These are phyloP conservation scores for Pyrrhosoma nymphula DNA, from an alignment of 2,888 invertebrate genomes.

Conservation along the genomic window DNA sequence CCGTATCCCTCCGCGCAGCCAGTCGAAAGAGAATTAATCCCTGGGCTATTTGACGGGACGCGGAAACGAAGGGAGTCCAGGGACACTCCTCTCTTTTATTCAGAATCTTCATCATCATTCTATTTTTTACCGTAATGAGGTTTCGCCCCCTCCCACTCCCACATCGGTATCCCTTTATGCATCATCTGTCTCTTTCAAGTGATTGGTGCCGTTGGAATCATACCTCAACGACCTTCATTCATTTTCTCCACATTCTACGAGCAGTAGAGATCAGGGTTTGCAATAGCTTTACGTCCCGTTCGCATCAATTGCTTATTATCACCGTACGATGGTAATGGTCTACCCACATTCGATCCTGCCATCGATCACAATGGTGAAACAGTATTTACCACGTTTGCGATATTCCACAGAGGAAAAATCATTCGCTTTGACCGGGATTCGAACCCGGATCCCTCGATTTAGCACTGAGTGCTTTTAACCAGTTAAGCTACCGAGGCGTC, in stretches of 20 bases:
- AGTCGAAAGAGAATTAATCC: conserved; percentile 11
- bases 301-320: no score
- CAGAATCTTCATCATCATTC: not conserved
- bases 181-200: not conserved
- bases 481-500: no score
- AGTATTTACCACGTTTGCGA: no score
- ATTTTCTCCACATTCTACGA: not conserved
- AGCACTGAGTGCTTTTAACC: no score
- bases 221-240: not conserved
- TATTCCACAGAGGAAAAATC: no score
- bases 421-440: no score
- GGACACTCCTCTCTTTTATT: not conserved
- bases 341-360: no score
- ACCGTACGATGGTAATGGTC: no score
- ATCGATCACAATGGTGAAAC: no score
- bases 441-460: no score
- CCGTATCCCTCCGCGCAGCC: no score
- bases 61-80: not conserved
- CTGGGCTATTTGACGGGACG: not conserved
- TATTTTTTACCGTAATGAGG: not conserved
- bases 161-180: not conserved
- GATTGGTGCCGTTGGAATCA: not conserved
- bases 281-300: no score
- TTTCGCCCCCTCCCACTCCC: not conserved
- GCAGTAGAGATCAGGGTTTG: not conserved